A percentile compares a stretch with the other conserved stretches of the same genome.
Evolutionary conservation across 2,797 vertebrate genomes (phyloP).

Genomic region (Acanthurus tractus): DNA sequence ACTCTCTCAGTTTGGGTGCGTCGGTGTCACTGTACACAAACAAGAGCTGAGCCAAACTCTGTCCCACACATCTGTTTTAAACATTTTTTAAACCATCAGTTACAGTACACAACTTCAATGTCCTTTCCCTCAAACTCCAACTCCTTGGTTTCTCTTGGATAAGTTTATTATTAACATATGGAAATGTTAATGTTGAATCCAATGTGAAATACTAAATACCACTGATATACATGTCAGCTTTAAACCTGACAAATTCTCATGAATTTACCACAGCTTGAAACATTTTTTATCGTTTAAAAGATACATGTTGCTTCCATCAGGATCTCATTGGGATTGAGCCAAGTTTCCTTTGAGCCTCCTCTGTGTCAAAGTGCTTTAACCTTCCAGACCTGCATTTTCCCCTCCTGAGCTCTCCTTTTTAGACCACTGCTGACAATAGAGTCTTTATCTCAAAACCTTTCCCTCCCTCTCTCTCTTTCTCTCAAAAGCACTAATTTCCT

Average conservation of each 20-base stretch:
- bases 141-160: slow-evolving; percentile 6
- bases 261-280: neutral
- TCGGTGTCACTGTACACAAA: neutral
- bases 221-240: neutral
- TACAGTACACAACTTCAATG: slow-evolving; percentile 1
- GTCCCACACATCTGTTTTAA: slow-evolving; percentile 17
- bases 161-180: neutral
- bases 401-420: slow-evolving; percentile 31
- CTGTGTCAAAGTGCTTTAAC: slow-evolving; percentile 38
- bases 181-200: neutral
- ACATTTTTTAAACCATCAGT: neutral
- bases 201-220: neutral
- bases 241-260: neutral
- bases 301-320: slow-evolving; percentile 21
- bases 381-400: slow-evolving; percentile 17
- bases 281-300: neutral
- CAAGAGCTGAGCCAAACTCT: neutral
- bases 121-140: neutral
- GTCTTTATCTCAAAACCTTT: slow-evolving; percentile 56
- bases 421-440: slow-evolving; percentile 53
- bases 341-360: slow-evolving; percentile 52
- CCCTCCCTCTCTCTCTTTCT: slow-evolving; percentile 16
- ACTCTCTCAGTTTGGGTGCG: too few relatives aligned
- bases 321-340: slow-evolving; percentile 12
- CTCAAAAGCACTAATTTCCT: slow-evolving; percentile 65